Percentiles rank a stretch among this genome's conserved stretches.
These are phyloP conservation scores for Otus sunia DNA, from an alignment of 2,113 vertebrate species.

Conservation along the genomic window DNA sequence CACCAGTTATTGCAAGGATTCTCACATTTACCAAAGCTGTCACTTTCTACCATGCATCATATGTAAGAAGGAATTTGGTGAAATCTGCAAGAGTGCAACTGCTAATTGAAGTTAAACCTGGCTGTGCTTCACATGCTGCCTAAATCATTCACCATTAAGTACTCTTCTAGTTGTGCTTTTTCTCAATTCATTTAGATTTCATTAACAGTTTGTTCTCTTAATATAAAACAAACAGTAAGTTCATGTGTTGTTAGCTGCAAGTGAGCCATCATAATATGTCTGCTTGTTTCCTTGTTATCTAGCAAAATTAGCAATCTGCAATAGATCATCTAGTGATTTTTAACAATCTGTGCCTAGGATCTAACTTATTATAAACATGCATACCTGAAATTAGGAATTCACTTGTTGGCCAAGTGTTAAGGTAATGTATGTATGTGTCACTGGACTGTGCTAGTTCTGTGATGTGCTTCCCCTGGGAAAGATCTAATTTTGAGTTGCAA, in stretches of 20 bases:
- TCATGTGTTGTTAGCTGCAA: background rate
- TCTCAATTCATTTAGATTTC: background rate
- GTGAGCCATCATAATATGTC: background rate
- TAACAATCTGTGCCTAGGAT: background rate
- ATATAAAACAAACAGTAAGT: background rate
- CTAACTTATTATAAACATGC: background rate
- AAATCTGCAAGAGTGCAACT: background rate
- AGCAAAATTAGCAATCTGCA: constrained; percentile 1
- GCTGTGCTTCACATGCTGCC: background rate
- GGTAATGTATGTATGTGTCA: background rate
- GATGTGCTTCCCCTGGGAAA: background rate
- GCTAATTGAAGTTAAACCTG: background rate
- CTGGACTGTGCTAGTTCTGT: background rate
- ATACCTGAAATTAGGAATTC: background rate
- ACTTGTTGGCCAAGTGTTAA: background rate
- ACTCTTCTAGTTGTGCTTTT: background rate
- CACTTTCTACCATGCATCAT: background rate
- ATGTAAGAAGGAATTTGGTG: background rate
- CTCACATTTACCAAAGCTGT: background rate
- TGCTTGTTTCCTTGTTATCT: constrained; percentile 12
- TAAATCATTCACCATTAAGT: background rate
- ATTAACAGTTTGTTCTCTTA: background rate
- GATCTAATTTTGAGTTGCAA: background rate
- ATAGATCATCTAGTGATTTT: background rate
- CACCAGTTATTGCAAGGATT: background rate